phyloP scores from a whole-genome alignment of 2,113 vertebrate genomes.

The Spizaetus ornatus region DNA sequence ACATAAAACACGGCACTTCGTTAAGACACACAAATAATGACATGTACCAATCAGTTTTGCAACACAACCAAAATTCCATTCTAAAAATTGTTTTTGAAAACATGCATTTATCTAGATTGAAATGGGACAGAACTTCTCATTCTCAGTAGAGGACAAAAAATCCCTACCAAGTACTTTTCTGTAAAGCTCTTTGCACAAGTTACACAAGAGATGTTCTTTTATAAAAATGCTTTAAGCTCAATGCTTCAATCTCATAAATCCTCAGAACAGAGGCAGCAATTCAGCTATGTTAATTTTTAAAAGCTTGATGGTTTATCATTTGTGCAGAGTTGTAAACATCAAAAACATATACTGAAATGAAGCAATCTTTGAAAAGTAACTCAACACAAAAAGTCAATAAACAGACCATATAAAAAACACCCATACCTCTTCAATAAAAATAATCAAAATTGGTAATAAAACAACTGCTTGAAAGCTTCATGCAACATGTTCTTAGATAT shows the following conservation, averaged over 20 bases:
- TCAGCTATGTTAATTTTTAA: constrained; percentile 2
- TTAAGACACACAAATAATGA: constrained; percentile 8
- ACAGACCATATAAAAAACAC: constrained; percentile 6
- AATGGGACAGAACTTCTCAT: background rate
- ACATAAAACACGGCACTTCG: background rate
- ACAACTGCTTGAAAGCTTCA: constrained; percentile 28
- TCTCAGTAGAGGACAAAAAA: background rate
- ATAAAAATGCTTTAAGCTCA: constrained; percentile 29
- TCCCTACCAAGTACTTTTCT: background rate
- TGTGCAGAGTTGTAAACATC: background rate
- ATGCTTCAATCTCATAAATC: constrained; percentile 56
- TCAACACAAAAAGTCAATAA: constrained; percentile 37
- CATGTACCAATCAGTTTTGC: background rate
- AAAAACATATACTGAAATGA: constrained; percentile 22
- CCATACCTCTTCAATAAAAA: constrained; percentile 18
- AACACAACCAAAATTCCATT: background rate
- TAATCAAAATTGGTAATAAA: background rate
- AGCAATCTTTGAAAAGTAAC: constrained; percentile 20
- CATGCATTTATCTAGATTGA: background rate
- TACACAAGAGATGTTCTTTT: constrained; percentile 29
- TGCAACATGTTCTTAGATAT: constrained; percentile 17
- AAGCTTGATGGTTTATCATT: background rate
- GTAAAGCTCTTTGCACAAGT: constrained; percentile 24
- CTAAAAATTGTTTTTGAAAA: background rate
- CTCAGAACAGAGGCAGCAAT: constrained; percentile 40